A percentile compares a stretch with the other conserved stretches of the same genome.
phyloP scores from a whole-genome alignment of 1,140 invertebrate species.

The Meloidogyne exigua region DNA sequence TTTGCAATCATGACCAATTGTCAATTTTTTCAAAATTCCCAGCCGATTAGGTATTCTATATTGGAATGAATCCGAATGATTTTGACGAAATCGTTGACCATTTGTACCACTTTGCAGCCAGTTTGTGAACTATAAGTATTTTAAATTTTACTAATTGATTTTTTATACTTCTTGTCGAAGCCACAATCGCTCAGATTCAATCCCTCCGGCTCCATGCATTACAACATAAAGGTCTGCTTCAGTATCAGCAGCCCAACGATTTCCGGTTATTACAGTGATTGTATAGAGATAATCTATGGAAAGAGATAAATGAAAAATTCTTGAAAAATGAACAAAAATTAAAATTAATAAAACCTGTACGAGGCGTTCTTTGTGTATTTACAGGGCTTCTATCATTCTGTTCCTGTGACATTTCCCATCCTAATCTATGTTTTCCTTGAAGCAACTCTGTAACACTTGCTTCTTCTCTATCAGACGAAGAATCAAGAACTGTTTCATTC shows the following conservation, averaged over 20 bases:
- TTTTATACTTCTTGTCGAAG: constrained; percentile 37
- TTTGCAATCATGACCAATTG: constrained; percentile 40
- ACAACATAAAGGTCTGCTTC: constrained; percentile 44
- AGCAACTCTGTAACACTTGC: constrained; percentile 16
- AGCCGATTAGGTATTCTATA: constrained; percentile 34
- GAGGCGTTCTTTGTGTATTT: constrained; percentile 6
- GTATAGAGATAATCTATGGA: constrained; percentile 37
- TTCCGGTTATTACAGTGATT: constrained; percentile 44
- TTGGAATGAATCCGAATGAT: constrained; percentile 39
- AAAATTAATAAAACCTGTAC: background rate
- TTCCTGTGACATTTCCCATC: background rate
- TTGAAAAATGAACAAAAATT: background rate
- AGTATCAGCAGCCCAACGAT: constrained; percentile 52
- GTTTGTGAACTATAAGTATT: constrained; percentile 46
- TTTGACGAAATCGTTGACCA: constrained; percentile 37
- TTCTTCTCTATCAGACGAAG: constrained; percentile 22
- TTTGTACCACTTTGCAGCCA: constrained; percentile 43
- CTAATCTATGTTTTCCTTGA: constrained; percentile 5
- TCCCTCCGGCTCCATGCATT: constrained; percentile 26
- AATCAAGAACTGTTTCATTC: constrained; percentile 6
- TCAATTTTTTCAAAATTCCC: constrained; percentile 37
- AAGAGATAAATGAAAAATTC: background rate
- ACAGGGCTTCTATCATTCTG: background rate
- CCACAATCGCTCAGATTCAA: constrained; percentile 33
- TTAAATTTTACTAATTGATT: background rate